Evolutionary conservation across 2,888 invertebrate genomes (phyloP), one percentile per base, ranked within the genome.

Genomic region (Caenorhabditis doughertyi): DNA sequence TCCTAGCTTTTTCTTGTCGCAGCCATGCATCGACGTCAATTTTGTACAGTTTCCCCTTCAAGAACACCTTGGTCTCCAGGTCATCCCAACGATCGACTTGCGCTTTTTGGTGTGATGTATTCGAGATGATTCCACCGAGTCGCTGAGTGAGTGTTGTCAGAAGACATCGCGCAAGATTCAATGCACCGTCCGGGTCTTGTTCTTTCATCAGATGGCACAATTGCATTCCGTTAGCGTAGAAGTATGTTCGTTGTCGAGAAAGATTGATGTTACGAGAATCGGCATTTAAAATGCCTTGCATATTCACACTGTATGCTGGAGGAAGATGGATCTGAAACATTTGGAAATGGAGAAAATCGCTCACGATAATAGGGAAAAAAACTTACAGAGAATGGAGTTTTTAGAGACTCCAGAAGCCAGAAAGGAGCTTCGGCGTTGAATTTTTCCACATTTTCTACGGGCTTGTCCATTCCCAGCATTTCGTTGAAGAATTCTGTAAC

Each of bases 131-230:
- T 18, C 84, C 83, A 74, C 81, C 84, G 13, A 85, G 71, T 18
- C 85, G 77, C 55, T 86, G 84, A 3, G 84, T 83, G 7, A 86
- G 55, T n/a, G 83, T 83, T 9, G 74, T 55, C 16, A 86, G 58
- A 47, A 86, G 68, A 68, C 85, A 84, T 39, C 81, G 73, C 3
- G 85, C 47, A 16, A 86, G 76, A 47, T 74, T 83, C 32, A 58
- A 47, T 2, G 83, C 83, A 16, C 55, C 67, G 18, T 83, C 79
- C 13, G 60, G 65, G 58, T 79, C 49, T 1, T 71, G 55, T 0
- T 55, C 51, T 42, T 71, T 83, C 58, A 79, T 44, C 25, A 83
- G 44, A 27, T 62, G 79, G 27, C 74, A 83, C 39, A 83, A 42
- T 21, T 79, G 71, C 32, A 74, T 79, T 2, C 83, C 83, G 25